Conservation (phyloP, 92 coral and sea anemone genomes). For the Porites rus region DNA sequence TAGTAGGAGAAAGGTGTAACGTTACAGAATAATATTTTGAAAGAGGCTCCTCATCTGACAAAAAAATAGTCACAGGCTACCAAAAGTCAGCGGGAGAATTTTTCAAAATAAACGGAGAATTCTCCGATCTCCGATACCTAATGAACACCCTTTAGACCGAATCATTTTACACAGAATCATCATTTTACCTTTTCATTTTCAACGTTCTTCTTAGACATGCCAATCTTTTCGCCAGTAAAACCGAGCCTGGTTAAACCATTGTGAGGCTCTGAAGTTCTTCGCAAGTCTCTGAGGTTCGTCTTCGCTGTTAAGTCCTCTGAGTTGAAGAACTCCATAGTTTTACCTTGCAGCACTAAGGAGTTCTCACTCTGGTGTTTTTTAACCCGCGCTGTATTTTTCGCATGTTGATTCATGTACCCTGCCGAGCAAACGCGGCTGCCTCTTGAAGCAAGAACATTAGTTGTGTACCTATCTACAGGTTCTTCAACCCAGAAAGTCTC, state of each 20-base stretch:
- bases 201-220: background rate
- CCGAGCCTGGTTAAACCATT: background rate
- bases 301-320: conserved; percentile 71
- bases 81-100: too few species aligned
- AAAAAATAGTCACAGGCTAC: too few species aligned
- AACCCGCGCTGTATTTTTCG: conserved; percentile 26
- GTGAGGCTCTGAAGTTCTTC: background rate
- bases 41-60: too few species aligned
- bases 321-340: conserved; percentile 70
- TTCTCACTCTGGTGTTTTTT: conserved; percentile 61
- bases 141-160: background rate
- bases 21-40: too few species aligned
- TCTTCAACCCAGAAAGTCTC: conserved; percentile 85
- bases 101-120: too few species aligned
- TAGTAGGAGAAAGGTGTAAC: too few species aligned
- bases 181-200: conserved; percentile 11
- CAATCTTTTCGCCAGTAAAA: background rate
- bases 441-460: conserved; percentile 13
- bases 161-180: background rate
- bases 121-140: too few species aligned
- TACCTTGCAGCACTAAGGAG: conserved; percentile 71
- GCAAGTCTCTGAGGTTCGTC: conserved; percentile 31
- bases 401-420: conserved; percentile 25
- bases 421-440: conserved; percentile 37
- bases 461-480: conserved; percentile 45